These are phyloP conservation scores for Oncorhynchus gorbuscha DNA, from an alignment of 2,113 vertebrate genomes.

Conservation along the genomic window DNA sequence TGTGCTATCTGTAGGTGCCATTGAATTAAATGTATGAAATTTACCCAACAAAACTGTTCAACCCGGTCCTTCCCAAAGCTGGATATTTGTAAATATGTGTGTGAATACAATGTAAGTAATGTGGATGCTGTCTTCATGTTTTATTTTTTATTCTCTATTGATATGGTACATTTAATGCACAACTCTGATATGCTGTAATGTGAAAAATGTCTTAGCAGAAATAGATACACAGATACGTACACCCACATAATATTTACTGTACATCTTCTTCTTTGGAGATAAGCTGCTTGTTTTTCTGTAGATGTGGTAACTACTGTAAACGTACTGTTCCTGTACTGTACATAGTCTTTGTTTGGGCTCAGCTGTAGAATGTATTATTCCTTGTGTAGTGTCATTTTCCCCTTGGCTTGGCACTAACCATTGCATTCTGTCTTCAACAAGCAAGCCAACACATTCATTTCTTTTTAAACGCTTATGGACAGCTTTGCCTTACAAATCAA, in stretches of 20 bases:
- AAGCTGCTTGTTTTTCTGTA: constrained; percentile 46
- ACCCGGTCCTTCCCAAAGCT: constrained; percentile 23
- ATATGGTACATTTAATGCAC: constrained; percentile 64
- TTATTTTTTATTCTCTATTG: constrained; percentile 50
- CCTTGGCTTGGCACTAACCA: constrained; percentile 19
- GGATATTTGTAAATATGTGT: constrained; percentile 64
- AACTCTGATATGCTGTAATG: constrained; percentile 22
- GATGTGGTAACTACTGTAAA: constrained; percentile 34
- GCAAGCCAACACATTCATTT: background rate
- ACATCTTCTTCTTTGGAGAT: constrained; percentile 12
- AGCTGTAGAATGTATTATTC: constrained; percentile 24
- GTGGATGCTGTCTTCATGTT: constrained; percentile 43
- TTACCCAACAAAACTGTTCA: constrained; percentile 19
- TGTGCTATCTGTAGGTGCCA: constrained; percentile 52
- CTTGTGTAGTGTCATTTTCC: constrained; percentile 9
- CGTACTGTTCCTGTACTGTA: background rate
- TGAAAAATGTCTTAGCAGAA: background rate
- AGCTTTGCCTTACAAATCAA: background rate
- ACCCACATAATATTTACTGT: constrained; percentile 20
- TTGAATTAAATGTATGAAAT: constrained; percentile 20
- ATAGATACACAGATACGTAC: background rate
- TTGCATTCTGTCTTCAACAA: background rate
- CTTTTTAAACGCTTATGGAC: constrained; percentile 1
- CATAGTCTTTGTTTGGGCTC: constrained; percentile 21
- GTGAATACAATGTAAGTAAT: constrained; percentile 49